Conservation (phyloP, 1,140 invertebrate genomes). For the Diplogasteroides magnus region DNA sequence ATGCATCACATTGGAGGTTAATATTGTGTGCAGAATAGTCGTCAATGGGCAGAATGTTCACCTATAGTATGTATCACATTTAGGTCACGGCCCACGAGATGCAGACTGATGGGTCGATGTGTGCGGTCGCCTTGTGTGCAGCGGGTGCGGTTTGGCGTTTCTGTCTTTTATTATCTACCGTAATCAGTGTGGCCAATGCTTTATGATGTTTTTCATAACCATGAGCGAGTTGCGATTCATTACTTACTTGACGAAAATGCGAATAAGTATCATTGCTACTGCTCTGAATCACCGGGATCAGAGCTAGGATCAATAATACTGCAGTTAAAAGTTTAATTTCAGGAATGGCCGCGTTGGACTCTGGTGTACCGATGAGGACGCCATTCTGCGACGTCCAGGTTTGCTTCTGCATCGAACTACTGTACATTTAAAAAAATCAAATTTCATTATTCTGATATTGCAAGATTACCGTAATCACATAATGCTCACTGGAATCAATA, state of each 20-base stretch:
- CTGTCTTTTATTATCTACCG: no score
- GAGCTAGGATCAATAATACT: not conserved
- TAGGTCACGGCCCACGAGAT: not conserved
- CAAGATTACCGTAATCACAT: no score
- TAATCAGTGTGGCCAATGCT: no score
- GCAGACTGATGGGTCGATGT: not conserved
- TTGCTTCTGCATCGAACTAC: not conserved
- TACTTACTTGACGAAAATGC: not conserved
- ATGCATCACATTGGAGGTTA: no score
- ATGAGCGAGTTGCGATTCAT: not conserved
- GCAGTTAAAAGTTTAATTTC: not conserved
- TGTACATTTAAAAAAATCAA: no score
- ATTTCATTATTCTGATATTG: no score
- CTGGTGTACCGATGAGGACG: constrained; percentile 13
- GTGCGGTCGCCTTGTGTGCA: not conserved
- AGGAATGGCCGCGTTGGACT: not conserved
- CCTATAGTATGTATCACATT: no score
- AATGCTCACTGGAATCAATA: no score
- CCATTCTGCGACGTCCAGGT: constrained; percentile 20
- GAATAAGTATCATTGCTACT: not conserved
- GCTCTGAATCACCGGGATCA: not conserved
- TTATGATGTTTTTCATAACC: not conserved
- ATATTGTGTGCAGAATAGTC: no score
- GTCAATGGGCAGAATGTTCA: no score
- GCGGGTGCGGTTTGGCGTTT: no score